These are phyloP conservation scores for Istiophorus platypterus DNA, from an alignment of 2,113 vertebrate species.

Conservation along the genomic window DNA sequence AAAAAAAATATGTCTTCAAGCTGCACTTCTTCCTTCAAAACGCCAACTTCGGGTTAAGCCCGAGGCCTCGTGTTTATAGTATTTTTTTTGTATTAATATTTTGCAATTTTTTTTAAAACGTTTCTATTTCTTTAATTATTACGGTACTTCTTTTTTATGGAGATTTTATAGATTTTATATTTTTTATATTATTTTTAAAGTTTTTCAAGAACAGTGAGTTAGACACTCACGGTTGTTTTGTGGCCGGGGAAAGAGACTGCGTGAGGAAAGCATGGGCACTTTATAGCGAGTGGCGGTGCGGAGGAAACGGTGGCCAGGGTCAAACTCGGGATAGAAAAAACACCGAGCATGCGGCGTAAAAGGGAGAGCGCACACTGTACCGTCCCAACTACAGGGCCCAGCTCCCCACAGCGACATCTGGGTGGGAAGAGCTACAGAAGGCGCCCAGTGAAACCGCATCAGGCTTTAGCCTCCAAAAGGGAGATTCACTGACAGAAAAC, in stretches of 20 bases:
- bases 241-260: conserved; percentile 85
- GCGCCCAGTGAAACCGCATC: not conserved
- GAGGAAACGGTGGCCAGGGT: conserved; percentile 81
- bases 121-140: conserved; percentile 68
- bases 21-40: conserved; percentile 43
- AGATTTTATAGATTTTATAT: conserved; percentile 81
- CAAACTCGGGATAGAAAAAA: conserved; percentile 68
- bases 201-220: conserved; percentile 85
- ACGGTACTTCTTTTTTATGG: conserved; percentile 77
- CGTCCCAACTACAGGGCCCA: conserved; percentile 55
- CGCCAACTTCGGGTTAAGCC: conserved; percentile 65
- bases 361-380: conserved; percentile 64
- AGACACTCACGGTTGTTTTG: conserved; percentile 86
- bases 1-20: conserved; percentile 22
- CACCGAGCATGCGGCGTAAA: conserved; percentile 72
- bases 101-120: conserved; percentile 68
- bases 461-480: no score
- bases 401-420: conserved; percentile 84
- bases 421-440: conserved; percentile 41
- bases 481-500: no score
- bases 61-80: conserved; percentile 63
- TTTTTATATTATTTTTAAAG: conserved; percentile 82
- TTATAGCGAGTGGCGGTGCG: conserved; percentile 82
- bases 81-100: conserved; percentile 57
- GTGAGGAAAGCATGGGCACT: conserved; percentile 80